A percentile compares a stretch with the other conserved stretches of the same genome.
These are phyloP conservation scores for Rostratula benghalensis DNA, from an alignment of 2,113 vertebrate species.

Conservation along the genomic window DNA sequence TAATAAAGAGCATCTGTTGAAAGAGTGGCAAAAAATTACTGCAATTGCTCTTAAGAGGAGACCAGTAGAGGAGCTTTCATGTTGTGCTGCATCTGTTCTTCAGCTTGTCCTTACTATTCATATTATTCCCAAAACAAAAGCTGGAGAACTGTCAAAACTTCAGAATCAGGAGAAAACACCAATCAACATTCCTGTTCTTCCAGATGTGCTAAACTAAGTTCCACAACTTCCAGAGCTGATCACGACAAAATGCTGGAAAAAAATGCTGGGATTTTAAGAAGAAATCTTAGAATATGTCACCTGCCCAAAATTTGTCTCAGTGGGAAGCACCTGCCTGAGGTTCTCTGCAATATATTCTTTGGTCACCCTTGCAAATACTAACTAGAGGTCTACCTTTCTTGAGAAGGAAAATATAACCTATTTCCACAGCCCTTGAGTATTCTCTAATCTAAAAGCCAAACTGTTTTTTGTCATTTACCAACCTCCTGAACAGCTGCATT, in stretches of 20 bases:
- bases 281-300: not conserved
- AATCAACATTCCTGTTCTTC: not conserved
- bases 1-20: not conserved
- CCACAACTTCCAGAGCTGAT: not conserved
- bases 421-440: not conserved
- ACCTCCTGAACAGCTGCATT: conserved; percentile 90
- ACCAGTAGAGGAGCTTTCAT: not conserved
- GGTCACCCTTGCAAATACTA: not conserved
- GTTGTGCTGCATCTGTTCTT: rapidly evolving
- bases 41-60: not conserved
- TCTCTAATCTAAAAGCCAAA: not conserved
- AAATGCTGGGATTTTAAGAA: not conserved
- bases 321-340: not conserved
- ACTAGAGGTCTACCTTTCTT: not conserved
- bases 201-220: not conserved
- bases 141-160: not conserved
- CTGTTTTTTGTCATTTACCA: not conserved
- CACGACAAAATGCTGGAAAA: not conserved
- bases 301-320: not conserved
- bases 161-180: not conserved
- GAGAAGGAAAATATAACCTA: not conserved
- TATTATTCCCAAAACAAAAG: not conserved
- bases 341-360: not conserved
- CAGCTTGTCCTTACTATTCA: not conserved
- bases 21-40: not conserved